Conservation (phyloP, 2,888 invertebrate genomes). For the Drosophila vallismaia region DNA sequence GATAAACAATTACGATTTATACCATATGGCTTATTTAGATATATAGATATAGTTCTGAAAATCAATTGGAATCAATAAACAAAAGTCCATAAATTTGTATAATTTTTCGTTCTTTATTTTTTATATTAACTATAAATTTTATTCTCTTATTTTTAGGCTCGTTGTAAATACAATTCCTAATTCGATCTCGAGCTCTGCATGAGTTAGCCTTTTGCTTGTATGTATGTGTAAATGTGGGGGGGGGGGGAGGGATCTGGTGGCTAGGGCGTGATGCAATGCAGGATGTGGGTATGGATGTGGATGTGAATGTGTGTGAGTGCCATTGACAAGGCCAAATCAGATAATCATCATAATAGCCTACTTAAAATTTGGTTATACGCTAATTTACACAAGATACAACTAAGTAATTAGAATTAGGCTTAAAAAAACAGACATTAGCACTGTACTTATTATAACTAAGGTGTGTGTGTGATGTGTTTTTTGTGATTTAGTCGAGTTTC, state of each 20-base stretch:
- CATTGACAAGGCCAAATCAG: constrained; percentile 53
- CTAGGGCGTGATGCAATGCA: constrained; percentile 32
- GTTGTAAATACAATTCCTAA: constrained; percentile 66
- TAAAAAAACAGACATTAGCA: constrained; percentile 61
- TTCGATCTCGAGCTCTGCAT: constrained; percentile 67
- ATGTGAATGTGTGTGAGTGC: constrained; percentile 24
- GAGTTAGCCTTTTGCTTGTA: constrained; percentile 71
- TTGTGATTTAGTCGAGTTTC: constrained; percentile 48
- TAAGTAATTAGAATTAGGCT: constrained; percentile 65
- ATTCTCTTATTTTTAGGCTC: constrained; percentile 59
- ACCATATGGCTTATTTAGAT: constrained; percentile 34
- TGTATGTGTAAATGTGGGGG: constrained; percentile 14
- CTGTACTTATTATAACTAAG: constrained; percentile 64
- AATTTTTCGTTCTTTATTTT: constrained; percentile 65
- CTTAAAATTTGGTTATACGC: constrained; percentile 76
- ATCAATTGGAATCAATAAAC: constrained; percentile 29
- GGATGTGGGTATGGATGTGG: constrained; percentile 29
- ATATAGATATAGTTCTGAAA: constrained; percentile 12
- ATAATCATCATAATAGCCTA: constrained; percentile 60
- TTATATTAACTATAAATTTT: constrained; percentile 69
- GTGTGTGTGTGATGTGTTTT: constrained; percentile 26
- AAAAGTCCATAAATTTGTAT: constrained; percentile 54
- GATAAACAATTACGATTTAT: constrained; percentile 60
- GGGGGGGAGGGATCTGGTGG: constrained; percentile 37
- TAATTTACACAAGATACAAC: constrained; percentile 75